Base-by-base conservation (phyloP, 2,797 vertebrate species). In the Erpetoichthys calabaricus region DNA sequence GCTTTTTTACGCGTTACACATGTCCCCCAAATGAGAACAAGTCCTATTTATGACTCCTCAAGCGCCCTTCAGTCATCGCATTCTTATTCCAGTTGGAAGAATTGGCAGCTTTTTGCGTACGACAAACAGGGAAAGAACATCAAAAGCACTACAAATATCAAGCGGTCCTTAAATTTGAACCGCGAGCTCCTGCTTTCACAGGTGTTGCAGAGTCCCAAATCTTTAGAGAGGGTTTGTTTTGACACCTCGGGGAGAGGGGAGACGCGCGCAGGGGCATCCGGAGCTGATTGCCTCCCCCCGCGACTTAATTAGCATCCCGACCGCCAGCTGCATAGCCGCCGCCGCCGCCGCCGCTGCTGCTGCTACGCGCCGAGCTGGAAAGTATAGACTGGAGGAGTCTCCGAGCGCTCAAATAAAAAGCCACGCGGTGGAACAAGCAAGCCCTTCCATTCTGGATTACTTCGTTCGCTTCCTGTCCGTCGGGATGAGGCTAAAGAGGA, bases 401-500 rank as follows among this genome's bases (percentile, higher is more conserved):
- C 25, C 25, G 25, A 25, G 25, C 25, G 25, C 25, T 25, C 25
- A 25, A 25, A 25, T 25, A 25, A 25, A 25, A 25, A 25, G 25
- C 25, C 25, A 25, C 25, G 25, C 25, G 25, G 25, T 25, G 25
- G 25, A 25, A 25, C 25, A 25, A 25, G 1, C 2, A 25, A 74
- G 68, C 10, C 62, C 65, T 71, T 75, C 72, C 72, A 77, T 70
- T 83, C 83, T 86, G 86, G 83, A 88, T 81, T 82, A 88, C 76
- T 75, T 86, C 53, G 73, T 84, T 68, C 85, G 82, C 67, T 79
- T 84, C 62, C 76, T 90, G 62, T 81, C 80, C 69, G 75, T 77
- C 70, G 83, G 63, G 66, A 87, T 89, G 87, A 81, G 86, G 75
- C 86, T 90, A 61, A 89, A 81, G 71, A 77, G 85, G 76, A 91